Evolutionary conservation across 2,888 invertebrate species (phyloP).

Genomic region (Bellardia bayeri): DNA sequence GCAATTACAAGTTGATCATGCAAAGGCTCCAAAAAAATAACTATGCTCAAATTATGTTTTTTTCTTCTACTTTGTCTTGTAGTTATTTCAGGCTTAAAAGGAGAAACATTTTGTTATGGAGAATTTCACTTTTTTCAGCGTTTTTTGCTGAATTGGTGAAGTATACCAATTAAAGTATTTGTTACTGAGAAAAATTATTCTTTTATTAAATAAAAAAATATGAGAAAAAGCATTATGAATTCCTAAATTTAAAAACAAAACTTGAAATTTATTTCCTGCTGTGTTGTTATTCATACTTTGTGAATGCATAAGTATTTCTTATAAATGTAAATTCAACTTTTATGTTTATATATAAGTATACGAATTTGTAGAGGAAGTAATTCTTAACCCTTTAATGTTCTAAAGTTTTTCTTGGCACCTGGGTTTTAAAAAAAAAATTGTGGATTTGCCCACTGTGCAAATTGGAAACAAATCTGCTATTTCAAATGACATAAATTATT

Average conservation of each 20-base stretch:
- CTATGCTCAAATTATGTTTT: constrained; percentile 23
- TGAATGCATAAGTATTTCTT: neutral
- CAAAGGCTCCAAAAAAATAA: constrained; percentile 20
- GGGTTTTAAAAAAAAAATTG: no score
- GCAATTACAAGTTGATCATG: constrained; percentile 63
- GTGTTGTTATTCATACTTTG: neutral
- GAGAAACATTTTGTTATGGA: constrained; percentile 43
- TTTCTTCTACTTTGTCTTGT: constrained; percentile 5
- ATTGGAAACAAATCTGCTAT: no score
- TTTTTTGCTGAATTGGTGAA: neutral
- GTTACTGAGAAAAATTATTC: constrained; percentile 35
- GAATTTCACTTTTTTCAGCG: constrained; percentile 52
- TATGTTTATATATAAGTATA: neutral
- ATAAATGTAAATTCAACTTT: neutral
- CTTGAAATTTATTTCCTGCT: constrained; percentile 31
- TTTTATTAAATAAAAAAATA: neutral
- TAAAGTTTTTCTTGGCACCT: no score
- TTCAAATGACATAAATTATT: no score
- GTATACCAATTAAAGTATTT: constrained; percentile 54
- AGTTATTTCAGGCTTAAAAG: constrained; percentile 23
- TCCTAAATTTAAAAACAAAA: constrained; percentile 2
- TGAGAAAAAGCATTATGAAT: constrained; percentile 13
- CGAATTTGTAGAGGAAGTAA: neutral
- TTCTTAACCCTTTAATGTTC: no score
- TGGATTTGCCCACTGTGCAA: no score